Evolutionary conservation across 1,140 invertebrate species (phyloP).

Genomic region (Lepidurus couesii): DNA sequence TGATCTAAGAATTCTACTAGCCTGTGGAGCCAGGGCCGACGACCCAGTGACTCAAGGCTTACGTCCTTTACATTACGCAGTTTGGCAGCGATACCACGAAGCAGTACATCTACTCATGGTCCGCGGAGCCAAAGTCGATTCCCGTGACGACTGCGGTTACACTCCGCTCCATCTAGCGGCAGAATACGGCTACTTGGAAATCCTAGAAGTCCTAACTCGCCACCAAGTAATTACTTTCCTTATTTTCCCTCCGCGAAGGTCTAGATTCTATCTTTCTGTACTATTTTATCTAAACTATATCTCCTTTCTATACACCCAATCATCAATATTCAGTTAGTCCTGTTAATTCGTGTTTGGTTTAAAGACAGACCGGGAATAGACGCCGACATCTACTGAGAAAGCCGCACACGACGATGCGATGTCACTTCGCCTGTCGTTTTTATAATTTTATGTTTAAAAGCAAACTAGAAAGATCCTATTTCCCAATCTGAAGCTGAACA

Average conservation of each 20-base stretch:
- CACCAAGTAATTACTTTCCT: constrained; percentile 33
- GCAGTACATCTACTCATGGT: constrained; percentile 69
- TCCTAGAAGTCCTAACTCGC: constrained; percentile 37
- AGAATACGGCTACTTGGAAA: constrained; percentile 42
- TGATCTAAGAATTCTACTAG: constrained; percentile 75
- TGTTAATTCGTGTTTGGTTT: too few relatives aligned
- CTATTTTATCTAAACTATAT: too few relatives aligned
- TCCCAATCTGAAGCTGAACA: neutral
- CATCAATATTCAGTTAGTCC: too few relatives aligned
- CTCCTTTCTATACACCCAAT: too few relatives aligned
- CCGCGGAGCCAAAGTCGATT: constrained; percentile 64
- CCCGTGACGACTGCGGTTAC: constrained; percentile 32
- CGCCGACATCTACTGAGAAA: too few relatives aligned
- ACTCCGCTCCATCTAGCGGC: constrained; percentile 39
- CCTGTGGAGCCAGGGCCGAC: constrained; percentile 73
- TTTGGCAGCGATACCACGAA: constrained; percentile 75
- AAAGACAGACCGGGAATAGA: too few relatives aligned
- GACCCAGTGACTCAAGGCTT: constrained; percentile 55
- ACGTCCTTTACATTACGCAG: constrained; percentile 83
- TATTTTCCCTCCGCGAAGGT: too few relatives aligned
- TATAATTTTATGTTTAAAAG: too few relatives aligned
- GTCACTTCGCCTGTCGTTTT: too few relatives aligned
- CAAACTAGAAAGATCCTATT: too few relatives aligned
- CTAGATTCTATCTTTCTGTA: too few relatives aligned
- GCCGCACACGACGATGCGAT: too few relatives aligned